Conservation (phyloP, 2,888 invertebrate species). For the Dermolepida albohirtum region DNA sequence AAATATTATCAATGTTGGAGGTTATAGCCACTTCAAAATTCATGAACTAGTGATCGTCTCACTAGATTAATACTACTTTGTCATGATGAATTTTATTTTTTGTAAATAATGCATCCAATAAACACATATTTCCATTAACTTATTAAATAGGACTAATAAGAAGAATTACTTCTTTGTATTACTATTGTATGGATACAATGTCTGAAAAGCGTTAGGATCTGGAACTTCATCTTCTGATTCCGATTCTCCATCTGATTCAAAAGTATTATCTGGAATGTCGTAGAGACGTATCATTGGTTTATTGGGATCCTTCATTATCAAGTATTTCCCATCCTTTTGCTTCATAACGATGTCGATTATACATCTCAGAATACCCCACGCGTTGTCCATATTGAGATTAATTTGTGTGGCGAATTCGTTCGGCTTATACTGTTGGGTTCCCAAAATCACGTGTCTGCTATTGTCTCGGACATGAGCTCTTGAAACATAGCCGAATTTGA, state of each 20-base stretch:
- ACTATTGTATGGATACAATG: slow-evolving; percentile 61
- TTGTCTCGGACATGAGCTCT: slow-evolving; percentile 93
- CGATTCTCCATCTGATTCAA: slow-evolving; percentile 97
- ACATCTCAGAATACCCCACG: slow-evolving; percentile 97
- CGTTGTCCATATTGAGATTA: slow-evolving; percentile 99
- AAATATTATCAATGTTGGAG: no score
- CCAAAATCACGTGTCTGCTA: slow-evolving; percentile 95
- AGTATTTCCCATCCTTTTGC: slow-evolving; percentile 95
- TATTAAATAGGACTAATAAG: background rate
- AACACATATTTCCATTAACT: background rate
- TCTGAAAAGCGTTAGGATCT: slow-evolving; percentile 62
- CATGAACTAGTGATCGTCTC: no score
- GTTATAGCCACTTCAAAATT: no score
- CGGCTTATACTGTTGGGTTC: slow-evolving; percentile 98
- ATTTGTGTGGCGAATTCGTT: slow-evolving; percentile 99
- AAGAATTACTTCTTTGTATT: slow-evolving; percentile 38
- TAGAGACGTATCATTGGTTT: slow-evolving; percentile 98
- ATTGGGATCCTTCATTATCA: slow-evolving; percentile 99
- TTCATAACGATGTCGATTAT: slow-evolving; percentile 98
- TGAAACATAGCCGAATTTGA: slow-evolving; percentile 99
- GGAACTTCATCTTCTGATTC: slow-evolving; percentile 80
- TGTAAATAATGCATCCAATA: no score
- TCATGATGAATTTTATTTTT: no score
- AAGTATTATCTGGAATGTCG: slow-evolving; percentile 98
- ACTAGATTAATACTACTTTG: no score